Percentiles rank a stretch among this genome's conserved stretches.
These are phyloP conservation scores for Gymnarchus niloticus DNA, from an alignment of 2,113 vertebrate species.

Conservation along the genomic window DNA sequence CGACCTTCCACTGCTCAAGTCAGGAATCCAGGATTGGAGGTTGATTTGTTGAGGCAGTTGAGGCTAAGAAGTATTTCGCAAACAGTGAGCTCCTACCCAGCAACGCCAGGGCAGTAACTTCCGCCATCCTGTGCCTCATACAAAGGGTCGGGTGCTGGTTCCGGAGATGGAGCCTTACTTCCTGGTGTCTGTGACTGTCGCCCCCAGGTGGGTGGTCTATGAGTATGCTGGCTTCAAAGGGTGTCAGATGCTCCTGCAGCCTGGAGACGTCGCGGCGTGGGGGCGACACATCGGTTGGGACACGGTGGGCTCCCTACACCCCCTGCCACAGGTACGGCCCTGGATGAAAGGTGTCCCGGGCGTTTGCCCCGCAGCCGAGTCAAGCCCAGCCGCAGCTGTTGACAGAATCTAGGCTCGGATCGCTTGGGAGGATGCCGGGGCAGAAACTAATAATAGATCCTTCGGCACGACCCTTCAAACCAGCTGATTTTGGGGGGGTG, in stretches of 20 bases:
- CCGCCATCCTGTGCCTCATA: not conserved
- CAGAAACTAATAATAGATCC: not conserved
- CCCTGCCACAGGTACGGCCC: slow-evolving; percentile 66
- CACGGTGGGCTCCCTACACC: slow-evolving; percentile 70
- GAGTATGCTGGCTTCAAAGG: slow-evolving; percentile 75
- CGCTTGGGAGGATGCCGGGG: not conserved
- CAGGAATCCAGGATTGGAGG: not conserved
- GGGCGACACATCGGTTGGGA: slow-evolving; percentile 71
- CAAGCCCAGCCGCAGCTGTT: not conserved
- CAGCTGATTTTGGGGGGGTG: not conserved
- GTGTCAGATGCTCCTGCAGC: slow-evolving; percentile 68
- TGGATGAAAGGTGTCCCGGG: not conserved
- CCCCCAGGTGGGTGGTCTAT: slow-evolving; percentile 72
- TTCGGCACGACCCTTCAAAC: not conserved
- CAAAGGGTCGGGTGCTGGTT: not conserved
- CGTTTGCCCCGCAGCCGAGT: not conserved
- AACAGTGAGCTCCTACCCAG: no score
- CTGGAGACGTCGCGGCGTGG: slow-evolving; percentile 65
- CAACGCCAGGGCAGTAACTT: no score
- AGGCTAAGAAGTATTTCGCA: no score
- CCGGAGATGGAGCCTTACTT: no score
- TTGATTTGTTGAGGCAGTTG: no score
- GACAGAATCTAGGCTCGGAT: not conserved
- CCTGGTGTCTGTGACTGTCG: not conserved
- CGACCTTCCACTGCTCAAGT: not conserved